phyloP scores from a whole-genome alignment of 2,113 vertebrate genomes.

The Salvelinus sp. region DNA sequence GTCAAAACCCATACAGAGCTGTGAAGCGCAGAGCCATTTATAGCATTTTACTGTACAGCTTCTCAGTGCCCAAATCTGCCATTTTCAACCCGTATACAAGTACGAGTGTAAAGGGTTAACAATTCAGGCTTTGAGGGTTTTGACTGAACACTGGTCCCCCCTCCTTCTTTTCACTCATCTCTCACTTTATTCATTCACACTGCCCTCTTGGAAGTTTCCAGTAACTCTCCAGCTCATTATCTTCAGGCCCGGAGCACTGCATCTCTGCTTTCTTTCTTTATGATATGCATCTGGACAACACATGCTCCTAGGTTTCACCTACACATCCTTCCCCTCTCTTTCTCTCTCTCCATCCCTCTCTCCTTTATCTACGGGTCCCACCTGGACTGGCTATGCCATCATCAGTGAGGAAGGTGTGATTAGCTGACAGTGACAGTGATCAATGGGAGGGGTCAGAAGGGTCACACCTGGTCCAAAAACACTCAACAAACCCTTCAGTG shows the following conservation, averaged over 20 bases:
- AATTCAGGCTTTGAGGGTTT: background rate
- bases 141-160: background rate
- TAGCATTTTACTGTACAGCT: too few relatives aligned
- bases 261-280: constrained; percentile 35
- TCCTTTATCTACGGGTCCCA: background rate
- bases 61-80: too few relatives aligned
- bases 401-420: constrained; percentile 12
- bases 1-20: too few relatives aligned
- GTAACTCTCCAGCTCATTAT: constrained; percentile 63
- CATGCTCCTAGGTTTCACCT: constrained; percentile 56
- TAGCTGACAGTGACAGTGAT: constrained; percentile 27
- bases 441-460: constrained; percentile 5
- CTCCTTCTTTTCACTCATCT: constrained; percentile 11
- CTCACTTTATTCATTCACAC: constrained; percentile 7
- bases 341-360: constrained; percentile 16
- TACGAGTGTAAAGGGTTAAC: background rate
- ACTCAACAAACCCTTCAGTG: constrained; percentile 30
- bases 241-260: constrained; percentile 51
- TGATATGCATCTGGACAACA: constrained; percentile 71
- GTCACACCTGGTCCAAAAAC: constrained; percentile 53
- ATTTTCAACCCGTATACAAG: too few relatives aligned
- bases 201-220: constrained; percentile 53
- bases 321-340: constrained; percentile 9
- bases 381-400: constrained; percentile 13
- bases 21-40: too few relatives aligned